A percentile compares a stretch with the other conserved stretches of the same genome.
Conservation (phyloP, 2,113 vertebrate species). For the Gallinago media region DNA sequence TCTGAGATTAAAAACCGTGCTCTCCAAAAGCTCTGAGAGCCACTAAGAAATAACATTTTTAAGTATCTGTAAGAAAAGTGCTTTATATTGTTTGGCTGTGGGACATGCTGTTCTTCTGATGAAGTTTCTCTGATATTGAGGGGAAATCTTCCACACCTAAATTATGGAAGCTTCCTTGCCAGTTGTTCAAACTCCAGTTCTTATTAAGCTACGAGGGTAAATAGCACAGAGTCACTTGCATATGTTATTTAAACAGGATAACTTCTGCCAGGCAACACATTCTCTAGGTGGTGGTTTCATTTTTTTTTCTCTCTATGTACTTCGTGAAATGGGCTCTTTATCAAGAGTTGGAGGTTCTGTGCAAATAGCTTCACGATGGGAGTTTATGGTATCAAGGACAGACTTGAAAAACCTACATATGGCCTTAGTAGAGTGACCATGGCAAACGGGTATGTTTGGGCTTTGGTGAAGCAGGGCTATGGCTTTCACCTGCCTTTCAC, state of each 20-base stretch:
- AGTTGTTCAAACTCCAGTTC: neutral
- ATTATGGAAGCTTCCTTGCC: neutral
- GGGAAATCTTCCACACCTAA: neutral
- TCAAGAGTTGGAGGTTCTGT: neutral
- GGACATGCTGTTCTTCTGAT: neutral
- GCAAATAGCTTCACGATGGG: neutral
- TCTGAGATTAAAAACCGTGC: neutral
- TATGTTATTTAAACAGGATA: neutral
- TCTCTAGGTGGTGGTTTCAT: no score
- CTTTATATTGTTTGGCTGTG: neutral
- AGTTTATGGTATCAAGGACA: neutral
- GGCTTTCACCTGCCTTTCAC: rapidly evolving
- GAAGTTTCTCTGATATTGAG: neutral
- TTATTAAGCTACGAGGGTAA: neutral
- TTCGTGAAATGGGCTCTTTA: neutral
- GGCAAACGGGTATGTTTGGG: neutral
- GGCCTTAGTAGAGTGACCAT: neutral
- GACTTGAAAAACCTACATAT: rapidly evolving
- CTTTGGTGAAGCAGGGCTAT: neutral
- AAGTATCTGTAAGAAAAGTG: neutral
- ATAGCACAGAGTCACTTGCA: rapidly evolving
- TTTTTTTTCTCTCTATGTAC: neutral
- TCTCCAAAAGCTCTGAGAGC: neutral
- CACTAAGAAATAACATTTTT: neutral
- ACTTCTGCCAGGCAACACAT: neutral